Evolutionary conservation across 2,888 invertebrate species (phyloP).

Genomic region (Drosophila greeni): DNA sequence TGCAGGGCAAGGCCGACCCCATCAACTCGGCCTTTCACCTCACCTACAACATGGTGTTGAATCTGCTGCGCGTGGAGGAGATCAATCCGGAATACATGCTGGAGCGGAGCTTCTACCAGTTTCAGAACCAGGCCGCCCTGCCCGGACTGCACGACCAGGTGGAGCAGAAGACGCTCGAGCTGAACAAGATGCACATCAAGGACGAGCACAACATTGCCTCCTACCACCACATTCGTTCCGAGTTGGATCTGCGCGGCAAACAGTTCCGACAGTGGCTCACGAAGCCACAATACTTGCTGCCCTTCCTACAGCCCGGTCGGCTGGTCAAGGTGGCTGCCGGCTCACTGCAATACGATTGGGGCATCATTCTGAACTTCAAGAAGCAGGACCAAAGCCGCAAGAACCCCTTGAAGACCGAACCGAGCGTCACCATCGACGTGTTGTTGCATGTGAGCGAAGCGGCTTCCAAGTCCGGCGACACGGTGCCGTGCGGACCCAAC

Average conservation of each 20-base stretch:
- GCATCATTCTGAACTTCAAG: slow-evolving; percentile 94
- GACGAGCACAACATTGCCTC: slow-evolving; percentile 88
- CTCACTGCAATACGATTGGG: slow-evolving; percentile 96
- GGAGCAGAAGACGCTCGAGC: slow-evolving; percentile 82
- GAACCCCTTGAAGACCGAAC: slow-evolving; percentile 79
- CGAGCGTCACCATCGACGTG: slow-evolving; percentile 86
- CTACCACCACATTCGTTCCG: slow-evolving; percentile 91
- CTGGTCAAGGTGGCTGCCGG: slow-evolving; percentile 94
- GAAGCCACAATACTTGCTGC: slow-evolving; percentile 91
- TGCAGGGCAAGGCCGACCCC: slow-evolving; percentile 95
- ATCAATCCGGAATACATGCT: slow-evolving; percentile 99
- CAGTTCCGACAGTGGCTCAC: slow-evolving; percentile 90
- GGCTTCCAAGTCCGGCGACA: slow-evolving; percentile 81
- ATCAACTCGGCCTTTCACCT: slow-evolving; percentile 99
- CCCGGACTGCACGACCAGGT: slow-evolving; percentile 90
- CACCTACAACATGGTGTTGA: slow-evolving; percentile 99
- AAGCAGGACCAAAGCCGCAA: slow-evolving; percentile 81
- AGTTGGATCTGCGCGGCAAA: slow-evolving; percentile 86
- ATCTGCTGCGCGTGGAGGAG: slow-evolving; percentile 97
- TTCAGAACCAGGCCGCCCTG: slow-evolving; percentile 97
- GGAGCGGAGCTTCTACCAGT: slow-evolving; percentile 98
- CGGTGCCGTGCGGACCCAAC: slow-evolving; percentile 85
- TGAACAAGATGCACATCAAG: slow-evolving; percentile 83
- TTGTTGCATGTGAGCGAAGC: slow-evolving; percentile 88
- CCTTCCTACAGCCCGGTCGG: slow-evolving; percentile 96